A percentile compares a stretch with the other conserved stretches of the same genome.
Evolutionary conservation across 1,140 invertebrate genomes (phyloP).

Genomic region (Pachypeltis micranthus): DNA sequence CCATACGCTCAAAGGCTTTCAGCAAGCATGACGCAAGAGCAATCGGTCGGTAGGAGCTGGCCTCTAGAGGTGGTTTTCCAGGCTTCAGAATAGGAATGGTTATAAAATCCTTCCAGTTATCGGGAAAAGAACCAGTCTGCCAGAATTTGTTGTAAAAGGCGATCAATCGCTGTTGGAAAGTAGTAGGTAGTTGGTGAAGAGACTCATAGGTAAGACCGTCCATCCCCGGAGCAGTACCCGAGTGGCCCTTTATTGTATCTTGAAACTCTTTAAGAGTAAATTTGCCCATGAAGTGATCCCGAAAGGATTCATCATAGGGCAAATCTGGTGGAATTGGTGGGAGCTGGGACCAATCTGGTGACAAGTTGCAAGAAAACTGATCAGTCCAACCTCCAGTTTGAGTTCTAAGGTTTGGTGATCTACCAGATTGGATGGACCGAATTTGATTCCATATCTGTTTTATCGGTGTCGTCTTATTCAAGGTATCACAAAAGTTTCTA

Average conservation of each 20-base stretch:
- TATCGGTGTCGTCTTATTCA: no score
- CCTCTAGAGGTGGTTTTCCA: neutral
- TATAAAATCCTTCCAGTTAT: neutral
- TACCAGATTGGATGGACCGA: no score
- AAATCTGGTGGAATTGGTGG: no score
- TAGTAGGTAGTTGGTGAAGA: neutral
- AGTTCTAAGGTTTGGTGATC: no score
- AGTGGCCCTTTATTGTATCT: neutral
- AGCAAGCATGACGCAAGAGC: neutral
- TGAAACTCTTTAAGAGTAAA: neutral
- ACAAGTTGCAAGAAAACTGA: no score
- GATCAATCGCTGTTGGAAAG: neutral
- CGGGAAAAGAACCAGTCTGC: neutral
- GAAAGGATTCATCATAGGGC: no score
- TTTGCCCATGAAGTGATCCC: no score
- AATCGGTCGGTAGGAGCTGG: constrained; percentile 3
- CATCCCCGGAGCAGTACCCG: neutral
- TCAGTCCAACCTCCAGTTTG: no score
- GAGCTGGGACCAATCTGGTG: no score
- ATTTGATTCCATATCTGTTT: no score
- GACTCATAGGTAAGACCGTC: neutral
- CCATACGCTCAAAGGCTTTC: constrained; percentile 5
- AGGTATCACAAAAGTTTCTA: no score
- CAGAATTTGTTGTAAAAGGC: neutral
- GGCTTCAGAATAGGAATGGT: constrained; percentile 4